Percentiles rank a stretch among this genome's conserved stretches.
These are phyloP conservation scores for Drosophila robusta DNA, from an alignment of 2,888 invertebrate species.

Conservation along the genomic window DNA sequence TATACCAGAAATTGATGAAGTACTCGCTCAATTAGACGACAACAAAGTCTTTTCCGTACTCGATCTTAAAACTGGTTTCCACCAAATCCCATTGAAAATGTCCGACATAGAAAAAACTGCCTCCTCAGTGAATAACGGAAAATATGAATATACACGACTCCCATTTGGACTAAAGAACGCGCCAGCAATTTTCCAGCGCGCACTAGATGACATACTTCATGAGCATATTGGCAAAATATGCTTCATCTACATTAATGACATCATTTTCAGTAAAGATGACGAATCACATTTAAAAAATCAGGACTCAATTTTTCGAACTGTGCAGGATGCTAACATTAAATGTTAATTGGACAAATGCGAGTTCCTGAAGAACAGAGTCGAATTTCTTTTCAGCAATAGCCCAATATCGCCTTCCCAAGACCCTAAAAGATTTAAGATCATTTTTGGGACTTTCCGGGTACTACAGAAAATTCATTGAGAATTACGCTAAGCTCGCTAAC, in stretches of 20 bases:
- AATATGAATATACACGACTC: conserved; percentile 16
- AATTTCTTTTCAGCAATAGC: too few relatives aligned
- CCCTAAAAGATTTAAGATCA: not conserved
- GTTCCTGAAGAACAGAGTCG: conserved; percentile 8
- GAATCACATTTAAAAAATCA: not conserved
- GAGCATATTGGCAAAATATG: conserved; percentile 33
- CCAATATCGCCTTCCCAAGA: too few relatives aligned
- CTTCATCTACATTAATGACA: conserved; percentile 37
- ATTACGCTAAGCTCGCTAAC: conserved; percentile 1
- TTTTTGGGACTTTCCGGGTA: not conserved
- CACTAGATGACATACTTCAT: conserved; percentile 29
- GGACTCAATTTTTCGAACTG: not conserved
- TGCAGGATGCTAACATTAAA: conserved; percentile 35
- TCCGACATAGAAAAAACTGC: conserved; percentile 4
- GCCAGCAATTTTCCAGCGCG: conserved; percentile 23
- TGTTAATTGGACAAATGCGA: conserved; percentile 34
- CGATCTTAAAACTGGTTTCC: conserved; percentile 13
- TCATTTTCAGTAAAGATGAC: conserved; percentile 20
- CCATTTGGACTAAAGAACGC: conserved; percentile 20
- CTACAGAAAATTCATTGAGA: not conserved
- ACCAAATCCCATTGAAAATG: conserved; percentile 16
- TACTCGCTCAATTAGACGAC: too few relatives aligned
- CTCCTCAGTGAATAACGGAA: not conserved
- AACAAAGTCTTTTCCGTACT: too few relatives aligned
- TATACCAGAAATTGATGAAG: too few relatives aligned